phyloP scores from a whole-genome alignment of 2,888 invertebrate genomes.

The Oscheius sp. region DNA sequence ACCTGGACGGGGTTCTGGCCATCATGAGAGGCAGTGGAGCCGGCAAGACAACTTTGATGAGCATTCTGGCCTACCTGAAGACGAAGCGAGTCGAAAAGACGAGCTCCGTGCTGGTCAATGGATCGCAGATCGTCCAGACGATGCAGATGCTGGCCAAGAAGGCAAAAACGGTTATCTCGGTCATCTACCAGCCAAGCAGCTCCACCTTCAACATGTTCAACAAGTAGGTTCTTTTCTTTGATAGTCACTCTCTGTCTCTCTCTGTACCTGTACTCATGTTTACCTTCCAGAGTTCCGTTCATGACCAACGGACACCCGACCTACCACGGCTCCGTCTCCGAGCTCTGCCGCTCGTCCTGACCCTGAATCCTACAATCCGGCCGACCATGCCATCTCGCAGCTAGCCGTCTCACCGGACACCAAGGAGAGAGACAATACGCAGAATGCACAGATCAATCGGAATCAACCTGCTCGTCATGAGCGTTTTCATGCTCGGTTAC shows the following conservation, averaged over 20 bases:
- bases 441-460: constrained; percentile 46
- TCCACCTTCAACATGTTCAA: constrained; percentile 89
- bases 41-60: constrained; percentile 90
- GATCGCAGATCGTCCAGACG: constrained; percentile 64
- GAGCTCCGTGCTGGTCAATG: constrained; percentile 63
- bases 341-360: constrained; percentile 53
- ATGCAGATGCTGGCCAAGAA: constrained; percentile 75
- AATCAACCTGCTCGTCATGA: constrained; percentile 45
- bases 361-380: constrained; percentile 67
- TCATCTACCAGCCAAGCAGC: constrained; percentile 94
- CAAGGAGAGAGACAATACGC: constrained; percentile 48
- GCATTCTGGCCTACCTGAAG: constrained; percentile 83
- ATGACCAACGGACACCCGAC: constrained; percentile 64
- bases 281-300: constrained; percentile 59
- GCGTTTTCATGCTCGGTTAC: constrained; percentile 50
- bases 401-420: constrained; percentile 58
- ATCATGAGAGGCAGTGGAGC: constrained; percentile 80
- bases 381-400: constrained; percentile 73
- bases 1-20: constrained; percentile 61
- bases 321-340: constrained; percentile 60
- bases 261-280: background rate
- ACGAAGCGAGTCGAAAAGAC: constrained; percentile 56
- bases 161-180: constrained; percentile 90
- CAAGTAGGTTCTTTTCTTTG: constrained; percentile 74
- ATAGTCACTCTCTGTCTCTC: too few relatives aligned